Percentiles rank a stretch among this genome's conserved stretches.
Evolutionary conservation across 2,797 vertebrate species (phyloP).

Genomic region (Euphonia xanthogaster): DNA sequence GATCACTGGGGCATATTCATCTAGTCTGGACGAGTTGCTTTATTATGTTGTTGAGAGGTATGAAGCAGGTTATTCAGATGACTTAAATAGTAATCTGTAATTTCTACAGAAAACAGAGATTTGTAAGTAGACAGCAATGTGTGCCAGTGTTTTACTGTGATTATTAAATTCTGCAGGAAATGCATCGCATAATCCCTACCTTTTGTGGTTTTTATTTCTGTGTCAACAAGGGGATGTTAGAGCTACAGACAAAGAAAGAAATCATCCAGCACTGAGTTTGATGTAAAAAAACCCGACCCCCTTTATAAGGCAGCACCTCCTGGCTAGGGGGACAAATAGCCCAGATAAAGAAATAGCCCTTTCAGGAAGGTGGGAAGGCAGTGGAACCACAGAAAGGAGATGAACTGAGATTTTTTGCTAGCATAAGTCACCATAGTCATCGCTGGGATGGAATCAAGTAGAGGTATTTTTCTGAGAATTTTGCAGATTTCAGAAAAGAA

Average conservation of each 20-base stretch:
- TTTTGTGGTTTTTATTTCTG: conserved; percentile 15
- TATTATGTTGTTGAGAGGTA: conserved; percentile 30
- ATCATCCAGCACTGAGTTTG: neutral
- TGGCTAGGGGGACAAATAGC: neutral
- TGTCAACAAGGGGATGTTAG: neutral
- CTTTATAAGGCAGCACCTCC: neutral
- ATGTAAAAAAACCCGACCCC: neutral
- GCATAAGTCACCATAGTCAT: neutral
- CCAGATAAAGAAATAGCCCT: neutral
- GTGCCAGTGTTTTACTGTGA: conserved; percentile 62
- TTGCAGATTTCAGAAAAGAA: neutral
- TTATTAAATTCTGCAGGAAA: conserved; percentile 72
- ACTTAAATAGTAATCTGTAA: conserved; percentile 68
- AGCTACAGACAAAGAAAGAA: conserved; percentile 28
- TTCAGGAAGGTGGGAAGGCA: neutral
- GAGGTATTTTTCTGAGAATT: neutral
- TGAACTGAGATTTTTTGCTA: neutral
- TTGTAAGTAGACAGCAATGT: conserved; percentile 56
- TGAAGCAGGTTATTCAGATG: conserved; percentile 61
- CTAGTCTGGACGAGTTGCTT: conserved; percentile 42
- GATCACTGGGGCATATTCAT: neutral
- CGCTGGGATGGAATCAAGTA: neutral
- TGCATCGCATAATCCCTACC: conserved; percentile 27
- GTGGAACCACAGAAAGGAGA: neutral
- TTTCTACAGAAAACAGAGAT: conserved; percentile 69